Evolutionary conservation across 2,113 vertebrate genomes (phyloP), one percentile per base, ranked within the genome.

Genomic region (Eulacestoma nigropectus): DNA sequence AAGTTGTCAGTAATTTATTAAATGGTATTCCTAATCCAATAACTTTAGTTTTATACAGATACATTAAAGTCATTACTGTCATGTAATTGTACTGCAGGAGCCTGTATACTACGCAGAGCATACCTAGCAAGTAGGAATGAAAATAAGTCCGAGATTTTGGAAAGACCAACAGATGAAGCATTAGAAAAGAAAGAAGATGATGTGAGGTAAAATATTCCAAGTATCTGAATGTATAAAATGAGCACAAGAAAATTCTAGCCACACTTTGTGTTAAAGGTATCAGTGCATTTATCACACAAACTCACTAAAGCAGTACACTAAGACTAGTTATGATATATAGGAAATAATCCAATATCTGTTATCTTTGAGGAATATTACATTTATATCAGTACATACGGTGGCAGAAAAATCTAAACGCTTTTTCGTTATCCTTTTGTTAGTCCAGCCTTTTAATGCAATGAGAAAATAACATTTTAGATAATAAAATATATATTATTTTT

Each of bases 141-240:
- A 55, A 92, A 99, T 92, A 95, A 99, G 84, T 57, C 87, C 23
- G 94, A 97, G 27, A 90, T 98, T 81, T 95, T 97, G 47, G 93
- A 93, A 94, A 97, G 98, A 76, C 76, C 98, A 89, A 67, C 93
- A 81, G 90, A 97, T 7, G 97, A 98, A 93, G 76, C 96, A 57
- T 96, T 91, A 93, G 68, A 93, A 77, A 95, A 96, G 35, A 94
- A 95, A 52, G 95, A 98, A 74, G 96, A 87, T 90, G 73, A 53
- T 77, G 50, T 4, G 79, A 97, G 97, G 98, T 98, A 98, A 97
- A 79, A 85, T 41, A 68, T 84, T 73, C 21, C 46, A 65, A 64
- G 16, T 65, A 41, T 18, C 12, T 52, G 41, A 92, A 41, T 1
- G 1, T 68, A 35, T 87, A 46, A 67, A 81, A 47, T 52, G 17